These are phyloP conservation scores for Amazona guildingii DNA, from an alignment of 2,113 vertebrate species.

Conservation along the genomic window DNA sequence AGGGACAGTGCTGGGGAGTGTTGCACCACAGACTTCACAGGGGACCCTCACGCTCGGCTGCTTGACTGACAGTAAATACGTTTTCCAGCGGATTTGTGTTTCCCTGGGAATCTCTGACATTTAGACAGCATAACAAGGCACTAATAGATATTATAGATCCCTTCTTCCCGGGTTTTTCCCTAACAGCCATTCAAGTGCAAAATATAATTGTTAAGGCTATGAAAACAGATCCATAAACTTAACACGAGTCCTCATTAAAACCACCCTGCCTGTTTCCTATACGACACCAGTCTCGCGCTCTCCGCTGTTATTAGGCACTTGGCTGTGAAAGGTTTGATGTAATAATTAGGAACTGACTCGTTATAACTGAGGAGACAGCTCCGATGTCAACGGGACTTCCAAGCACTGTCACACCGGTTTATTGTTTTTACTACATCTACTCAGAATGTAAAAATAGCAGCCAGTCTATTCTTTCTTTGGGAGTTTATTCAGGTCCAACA, in stretches of 20 bases:
- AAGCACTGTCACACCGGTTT: slow-evolving; percentile 68
- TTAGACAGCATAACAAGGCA: slow-evolving; percentile 24
- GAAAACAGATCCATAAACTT: slow-evolving; percentile 56
- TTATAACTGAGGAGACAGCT: slow-evolving; percentile 54
- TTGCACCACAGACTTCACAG: neutral
- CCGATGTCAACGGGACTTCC: slow-evolving; percentile 57
- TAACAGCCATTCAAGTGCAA: slow-evolving; percentile 16
- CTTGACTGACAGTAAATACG: slow-evolving; percentile 27
- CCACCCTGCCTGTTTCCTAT: neutral
- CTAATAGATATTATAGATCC: slow-evolving; percentile 23
- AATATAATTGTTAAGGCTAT: slow-evolving; percentile 2
- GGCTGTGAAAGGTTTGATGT: slow-evolving; percentile 55
- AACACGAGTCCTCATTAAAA: slow-evolving; percentile 32
- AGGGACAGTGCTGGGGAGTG: neutral
- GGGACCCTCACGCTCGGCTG: neutral
- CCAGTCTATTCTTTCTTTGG: slow-evolving; percentile 58
- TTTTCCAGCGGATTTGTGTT: slow-evolving; percentile 14
- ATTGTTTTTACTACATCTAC: slow-evolving; percentile 80
- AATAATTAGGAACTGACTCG: slow-evolving; percentile 72
- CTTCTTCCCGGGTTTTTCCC: neutral
- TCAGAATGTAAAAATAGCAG: slow-evolving; percentile 76
- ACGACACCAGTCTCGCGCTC: neutral
- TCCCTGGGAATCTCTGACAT: slow-evolving; percentile 36
- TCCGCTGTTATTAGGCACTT: slow-evolving; percentile 49
- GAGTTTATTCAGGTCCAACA: slow-evolving; percentile 69